A percentile compares a stretch with the other conserved stretches of the same genome.
These are phyloP conservation scores for Centropus unirufus DNA, from an alignment of 2,113 vertebrate species.

Conservation along the genomic window DNA sequence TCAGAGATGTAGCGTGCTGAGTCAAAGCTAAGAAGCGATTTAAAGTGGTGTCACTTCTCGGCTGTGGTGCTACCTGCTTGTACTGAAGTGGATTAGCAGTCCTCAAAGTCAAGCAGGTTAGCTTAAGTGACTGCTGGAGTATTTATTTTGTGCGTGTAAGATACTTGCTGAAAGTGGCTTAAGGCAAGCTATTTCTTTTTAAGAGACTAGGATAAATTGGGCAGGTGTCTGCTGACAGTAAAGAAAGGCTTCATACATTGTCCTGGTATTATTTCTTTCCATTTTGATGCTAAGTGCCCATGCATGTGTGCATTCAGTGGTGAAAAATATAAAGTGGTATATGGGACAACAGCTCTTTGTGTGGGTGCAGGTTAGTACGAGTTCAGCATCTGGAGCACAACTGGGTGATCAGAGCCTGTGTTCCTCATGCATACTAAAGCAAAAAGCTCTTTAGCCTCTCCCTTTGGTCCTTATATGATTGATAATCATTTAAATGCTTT, in stretches of 20 bases:
- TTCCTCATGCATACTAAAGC: background rate
- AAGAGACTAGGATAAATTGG: constrained; percentile 14
- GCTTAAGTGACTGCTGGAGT: background rate
- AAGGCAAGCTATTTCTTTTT: constrained; percentile 54
- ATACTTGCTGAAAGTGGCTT: constrained; percentile 52
- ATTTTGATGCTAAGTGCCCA: background rate
- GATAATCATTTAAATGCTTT: background rate
- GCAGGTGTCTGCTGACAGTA: constrained; percentile 12
- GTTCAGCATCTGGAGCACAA: constrained; percentile 26
- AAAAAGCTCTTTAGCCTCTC: background rate
- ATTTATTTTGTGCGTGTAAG: constrained; percentile 49
- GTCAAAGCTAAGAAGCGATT: background rate
- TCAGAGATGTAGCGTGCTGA: background rate
- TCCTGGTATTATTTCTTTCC: background rate
- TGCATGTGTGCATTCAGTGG: background rate
- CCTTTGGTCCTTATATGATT: background rate
- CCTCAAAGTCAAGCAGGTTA: constrained; percentile 53
- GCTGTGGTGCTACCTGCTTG: background rate
- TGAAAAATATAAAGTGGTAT: constrained; percentile 21
- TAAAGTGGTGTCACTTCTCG: background rate
- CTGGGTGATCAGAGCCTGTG: background rate
- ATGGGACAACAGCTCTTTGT: constrained; percentile 1
- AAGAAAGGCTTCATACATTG: background rate
- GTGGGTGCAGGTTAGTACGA: background rate
- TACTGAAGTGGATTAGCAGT: constrained; percentile 29